Conservation (phyloP, 1,140 invertebrate genomes). For the Pristionchus pacificus region DNA sequence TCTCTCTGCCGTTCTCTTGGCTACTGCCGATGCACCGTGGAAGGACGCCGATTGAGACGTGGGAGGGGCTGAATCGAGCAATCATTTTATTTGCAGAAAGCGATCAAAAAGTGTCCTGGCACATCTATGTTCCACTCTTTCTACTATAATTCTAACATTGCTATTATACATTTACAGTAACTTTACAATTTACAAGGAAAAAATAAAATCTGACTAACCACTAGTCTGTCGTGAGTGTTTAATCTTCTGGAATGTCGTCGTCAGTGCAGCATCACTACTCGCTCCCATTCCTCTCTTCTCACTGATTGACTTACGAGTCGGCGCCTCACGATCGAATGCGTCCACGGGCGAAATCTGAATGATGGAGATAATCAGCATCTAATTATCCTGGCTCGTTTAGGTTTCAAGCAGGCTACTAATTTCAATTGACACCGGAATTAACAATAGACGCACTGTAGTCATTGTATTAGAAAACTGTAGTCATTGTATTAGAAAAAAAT, state of each 20-base stretch:
- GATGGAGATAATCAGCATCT: too few species aligned
- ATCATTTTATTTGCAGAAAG: not conserved
- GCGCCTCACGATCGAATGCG: slow-evolving; percentile 28
- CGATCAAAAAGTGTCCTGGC: too few species aligned
- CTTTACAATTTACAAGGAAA: not conserved
- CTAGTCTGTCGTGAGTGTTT: slow-evolving; percentile 39
- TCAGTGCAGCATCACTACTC: slow-evolving; percentile 31
- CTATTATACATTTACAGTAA: not conserved
- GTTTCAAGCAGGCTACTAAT: too few species aligned
- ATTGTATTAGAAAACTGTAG: too few species aligned
- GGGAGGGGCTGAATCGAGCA: slow-evolving; percentile 14
- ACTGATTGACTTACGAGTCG: slow-evolving; percentile 27
- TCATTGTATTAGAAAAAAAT: too few species aligned
- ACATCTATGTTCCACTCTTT: too few species aligned
- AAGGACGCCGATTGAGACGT: not conserved
- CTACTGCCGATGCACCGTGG: not conserved
- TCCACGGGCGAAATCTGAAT: slow-evolving; percentile 4
- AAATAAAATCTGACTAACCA: slow-evolving; percentile 25
- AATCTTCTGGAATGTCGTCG: slow-evolving; percentile 34
- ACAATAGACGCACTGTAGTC: too few species aligned
- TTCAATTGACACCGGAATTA: too few species aligned
- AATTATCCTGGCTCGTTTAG: too few species aligned
- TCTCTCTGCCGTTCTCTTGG: not conserved
- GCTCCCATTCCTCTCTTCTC: slow-evolving; percentile 36
- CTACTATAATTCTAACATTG: too few species aligned